These are phyloP conservation scores for Styela plicata DNA, from an alignment of 23 tunicate genomes.

Conservation along the genomic window DNA sequence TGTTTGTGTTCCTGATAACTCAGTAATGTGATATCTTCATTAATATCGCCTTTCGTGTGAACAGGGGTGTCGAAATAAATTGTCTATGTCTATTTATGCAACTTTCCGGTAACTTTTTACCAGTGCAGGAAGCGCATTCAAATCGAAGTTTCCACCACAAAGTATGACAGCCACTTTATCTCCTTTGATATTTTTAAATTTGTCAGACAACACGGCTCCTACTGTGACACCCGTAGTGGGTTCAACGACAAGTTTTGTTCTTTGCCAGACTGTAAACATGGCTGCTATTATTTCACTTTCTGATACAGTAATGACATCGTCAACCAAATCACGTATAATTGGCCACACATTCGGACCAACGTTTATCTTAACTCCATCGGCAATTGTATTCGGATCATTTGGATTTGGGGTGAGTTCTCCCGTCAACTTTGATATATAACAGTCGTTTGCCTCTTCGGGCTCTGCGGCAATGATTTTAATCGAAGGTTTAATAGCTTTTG, in stretches of 20 bases:
- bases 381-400: slow-evolving; percentile 55
- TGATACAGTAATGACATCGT: slow-evolving; percentile 81
- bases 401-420: slow-evolving; percentile 35
- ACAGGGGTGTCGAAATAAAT: no score
- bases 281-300: slow-evolving; percentile 73
- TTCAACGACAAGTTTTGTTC: slow-evolving; percentile 79
- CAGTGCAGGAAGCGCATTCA: not conserved
- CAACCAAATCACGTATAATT: slow-evolving; percentile 82
- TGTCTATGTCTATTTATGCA: no score
- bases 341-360: slow-evolving; percentile 93
- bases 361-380: slow-evolving; percentile 80
- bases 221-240: slow-evolving; percentile 87
- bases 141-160: slow-evolving; percentile 92
- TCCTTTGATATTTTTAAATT: slow-evolving; percentile 26
- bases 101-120: no score
- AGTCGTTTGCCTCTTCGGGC: slow-evolving; percentile 82
- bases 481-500: slow-evolving; percentile 66
- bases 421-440: slow-evolving; percentile 51
- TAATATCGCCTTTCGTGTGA: no score
- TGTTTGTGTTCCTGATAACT: no score
- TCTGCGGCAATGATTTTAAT: slow-evolving; percentile 86
- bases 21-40: no score
- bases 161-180: slow-evolving; percentile 78
- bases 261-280: slow-evolving; percentile 64
- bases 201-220: slow-evolving; percentile 52